A percentile compares a stretch with the other conserved stretches of the same genome.
These are phyloP conservation scores for Anabas testudineus DNA, from an alignment of 2,797 vertebrate species.

Conservation along the genomic window DNA sequence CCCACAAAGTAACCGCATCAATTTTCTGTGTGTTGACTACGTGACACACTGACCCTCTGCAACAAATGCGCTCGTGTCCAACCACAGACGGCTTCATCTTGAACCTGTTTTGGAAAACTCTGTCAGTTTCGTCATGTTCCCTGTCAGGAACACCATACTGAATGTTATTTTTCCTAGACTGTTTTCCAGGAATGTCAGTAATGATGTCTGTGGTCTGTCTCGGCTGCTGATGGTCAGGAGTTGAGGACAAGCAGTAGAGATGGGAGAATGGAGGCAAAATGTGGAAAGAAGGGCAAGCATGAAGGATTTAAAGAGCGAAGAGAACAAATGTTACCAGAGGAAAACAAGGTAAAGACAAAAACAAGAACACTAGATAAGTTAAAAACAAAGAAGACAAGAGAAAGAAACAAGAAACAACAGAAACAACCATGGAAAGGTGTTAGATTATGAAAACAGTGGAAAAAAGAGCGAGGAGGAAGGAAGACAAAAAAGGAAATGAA, in stretches of 20 bases:
- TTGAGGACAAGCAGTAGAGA: conserved; percentile 25
- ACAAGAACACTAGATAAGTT: too few species aligned
- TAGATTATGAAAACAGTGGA: too few species aligned
- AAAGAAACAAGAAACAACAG: too few species aligned
- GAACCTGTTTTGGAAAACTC: conserved; percentile 47
- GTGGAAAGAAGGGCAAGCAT: not conserved
- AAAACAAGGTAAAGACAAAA: not conserved
- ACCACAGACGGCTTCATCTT: conserved; percentile 35
- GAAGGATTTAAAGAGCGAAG: conserved; percentile 8
- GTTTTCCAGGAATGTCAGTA: conserved; percentile 50
- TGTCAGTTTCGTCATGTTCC: conserved; percentile 35
- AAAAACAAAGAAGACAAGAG: too few species aligned
- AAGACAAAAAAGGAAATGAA: not conserved
- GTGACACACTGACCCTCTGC: conserved; percentile 60
- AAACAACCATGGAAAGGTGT: too few species aligned
- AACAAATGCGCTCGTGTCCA: conserved; percentile 7
- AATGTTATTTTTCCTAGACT: conserved; percentile 51
- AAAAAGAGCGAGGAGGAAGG: not conserved
- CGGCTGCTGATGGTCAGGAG: conserved; percentile 38
- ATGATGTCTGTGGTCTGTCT: conserved; percentile 63
- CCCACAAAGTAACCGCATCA: conserved; percentile 43
- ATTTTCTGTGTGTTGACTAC: conserved; percentile 33
- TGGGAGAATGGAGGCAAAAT: conserved; percentile 12
- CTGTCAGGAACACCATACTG: conserved; percentile 23
- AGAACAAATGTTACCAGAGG: not conserved